phyloP scores from a whole-genome alignment of 2,888 invertebrate species.

The Noctua comes region DNA sequence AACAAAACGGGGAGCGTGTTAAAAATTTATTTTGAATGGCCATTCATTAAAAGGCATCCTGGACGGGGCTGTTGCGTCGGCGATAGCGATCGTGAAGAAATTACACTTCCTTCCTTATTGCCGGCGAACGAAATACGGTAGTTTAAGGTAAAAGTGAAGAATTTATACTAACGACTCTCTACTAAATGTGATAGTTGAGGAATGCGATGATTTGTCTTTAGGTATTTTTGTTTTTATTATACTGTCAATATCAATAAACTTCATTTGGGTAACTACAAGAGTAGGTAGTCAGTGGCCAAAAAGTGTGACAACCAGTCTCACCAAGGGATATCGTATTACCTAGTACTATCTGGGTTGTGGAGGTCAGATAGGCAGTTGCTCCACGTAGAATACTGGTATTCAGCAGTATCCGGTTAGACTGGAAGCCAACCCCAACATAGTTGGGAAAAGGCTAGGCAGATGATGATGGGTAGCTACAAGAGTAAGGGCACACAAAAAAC shows the following conservation, averaged over 20 bases:
- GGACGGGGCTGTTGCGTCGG: slow-evolving; percentile 64
- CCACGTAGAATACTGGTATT: no score
- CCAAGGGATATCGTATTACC: no score
- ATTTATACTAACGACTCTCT: slow-evolving; percentile 58
- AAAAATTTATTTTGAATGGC: slow-evolving; percentile 71
- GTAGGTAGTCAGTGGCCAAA: no score
- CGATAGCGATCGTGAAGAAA: slow-evolving; percentile 75
- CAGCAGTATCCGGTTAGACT: no score
- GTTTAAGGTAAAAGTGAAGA: slow-evolving; percentile 49
- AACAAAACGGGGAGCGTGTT: slow-evolving; percentile 58
- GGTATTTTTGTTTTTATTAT: background rate
- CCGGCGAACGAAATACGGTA: slow-evolving; percentile 70
- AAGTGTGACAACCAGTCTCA: no score
- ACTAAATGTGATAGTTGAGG: slow-evolving; percentile 48
- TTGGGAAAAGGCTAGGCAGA: no score
- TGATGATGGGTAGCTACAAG: background rate
- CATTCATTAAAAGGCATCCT: slow-evolving; percentile 72
- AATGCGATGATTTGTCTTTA: slow-evolving; percentile 29
- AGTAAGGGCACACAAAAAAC: background rate
- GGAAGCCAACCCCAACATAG: no score
- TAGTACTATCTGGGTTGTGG: no score
- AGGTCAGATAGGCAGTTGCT: no score
- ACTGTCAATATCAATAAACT: background rate
- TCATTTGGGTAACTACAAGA: background rate
- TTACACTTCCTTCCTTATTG: slow-evolving; percentile 79